phyloP scores from a whole-genome alignment of 1,140 invertebrate species.

The Drosophila suzukii region DNA sequence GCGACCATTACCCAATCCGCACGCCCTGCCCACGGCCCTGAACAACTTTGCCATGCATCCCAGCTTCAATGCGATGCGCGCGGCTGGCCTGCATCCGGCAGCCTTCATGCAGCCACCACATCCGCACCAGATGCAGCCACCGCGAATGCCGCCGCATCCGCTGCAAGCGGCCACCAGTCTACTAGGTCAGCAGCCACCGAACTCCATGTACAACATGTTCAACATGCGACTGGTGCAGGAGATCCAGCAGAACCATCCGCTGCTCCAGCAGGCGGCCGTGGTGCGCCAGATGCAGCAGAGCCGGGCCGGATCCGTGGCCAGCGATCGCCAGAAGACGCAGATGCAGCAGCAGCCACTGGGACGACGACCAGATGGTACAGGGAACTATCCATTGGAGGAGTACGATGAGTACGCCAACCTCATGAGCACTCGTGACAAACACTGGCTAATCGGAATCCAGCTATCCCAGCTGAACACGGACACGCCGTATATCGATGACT shows the following conservation, averaged over 20 bases:
- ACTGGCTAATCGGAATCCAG: slow-evolving; percentile 97
- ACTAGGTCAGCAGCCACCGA: slow-evolving; percentile 66
- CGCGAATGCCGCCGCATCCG: slow-evolving; percentile 62
- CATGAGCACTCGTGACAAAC: slow-evolving; percentile 96
- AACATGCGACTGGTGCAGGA: slow-evolving; percentile 85
- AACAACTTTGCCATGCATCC: slow-evolving; percentile 84
- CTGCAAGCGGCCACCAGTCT: slow-evolving; percentile 49
- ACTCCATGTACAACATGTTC: slow-evolving; percentile 82
- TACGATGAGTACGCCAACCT: slow-evolving; percentile 93
- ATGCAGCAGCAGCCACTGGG: slow-evolving; percentile 48
- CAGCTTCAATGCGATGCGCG: slow-evolving; percentile 83
- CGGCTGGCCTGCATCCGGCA: slow-evolving; percentile 78
- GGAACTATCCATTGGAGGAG: slow-evolving; percentile 76
- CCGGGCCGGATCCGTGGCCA: slow-evolving; percentile 28
- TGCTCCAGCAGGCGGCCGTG: slow-evolving; percentile 82
- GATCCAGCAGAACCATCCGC: slow-evolving; percentile 87
- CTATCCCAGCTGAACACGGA: slow-evolving; percentile 94
- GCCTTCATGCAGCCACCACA: slow-evolving; percentile 84
- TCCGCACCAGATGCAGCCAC: slow-evolving; percentile 60
- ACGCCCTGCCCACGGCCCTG: slow-evolving; percentile 78
- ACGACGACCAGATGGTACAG: slow-evolving; percentile 61
- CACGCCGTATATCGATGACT: slow-evolving; percentile 94
- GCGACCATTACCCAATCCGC: slow-evolving; percentile 83
- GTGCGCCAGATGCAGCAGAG: slow-evolving; percentile 64
- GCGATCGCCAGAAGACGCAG: slow-evolving; percentile 50